These are phyloP conservation scores for Aleiodes leptofemur DNA, from an alignment of 2,888 invertebrate genomes.

Conservation along the genomic window DNA sequence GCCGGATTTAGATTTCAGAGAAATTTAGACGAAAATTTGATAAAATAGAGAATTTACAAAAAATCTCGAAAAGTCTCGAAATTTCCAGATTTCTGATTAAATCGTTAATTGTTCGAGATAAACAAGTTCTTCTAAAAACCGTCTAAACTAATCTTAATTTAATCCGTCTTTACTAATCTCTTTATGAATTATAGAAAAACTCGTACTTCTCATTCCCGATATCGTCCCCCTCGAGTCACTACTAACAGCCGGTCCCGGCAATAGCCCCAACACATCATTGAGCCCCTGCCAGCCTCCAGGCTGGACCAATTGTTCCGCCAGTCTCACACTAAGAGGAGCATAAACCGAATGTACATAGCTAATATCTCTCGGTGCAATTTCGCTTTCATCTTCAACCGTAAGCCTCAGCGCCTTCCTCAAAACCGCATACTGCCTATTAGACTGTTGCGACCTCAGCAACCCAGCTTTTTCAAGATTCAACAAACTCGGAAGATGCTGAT, in stretches of 20 bases:
- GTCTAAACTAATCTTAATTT: too few species aligned
- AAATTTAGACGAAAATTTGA: too few species aligned
- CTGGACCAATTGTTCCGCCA: conserved; percentile 88
- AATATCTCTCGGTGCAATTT: conserved; percentile 89
- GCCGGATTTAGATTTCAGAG: too few species aligned
- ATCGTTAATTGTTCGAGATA: too few species aligned
- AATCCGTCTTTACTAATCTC: too few species aligned
- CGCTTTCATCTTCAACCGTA: conserved; percentile 92
- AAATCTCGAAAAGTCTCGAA: too few species aligned
- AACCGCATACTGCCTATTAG: conserved; percentile 84
- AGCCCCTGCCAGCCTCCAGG: conserved; percentile 87
- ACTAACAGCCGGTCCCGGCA: conserved; percentile 85
- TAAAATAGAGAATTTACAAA: too few species aligned
- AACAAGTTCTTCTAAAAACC: too few species aligned
- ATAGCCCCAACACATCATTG: conserved; percentile 87
- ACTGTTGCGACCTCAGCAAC: conserved; percentile 85
- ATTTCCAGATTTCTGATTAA: too few species aligned
- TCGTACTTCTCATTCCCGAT: conserved; percentile 59
- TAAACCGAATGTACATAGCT: conserved; percentile 95
- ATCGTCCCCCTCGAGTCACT: conserved; percentile 55
- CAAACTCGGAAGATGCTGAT: conserved; percentile 87
- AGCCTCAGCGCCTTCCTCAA: conserved; percentile 88
- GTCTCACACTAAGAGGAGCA: conserved; percentile 92
- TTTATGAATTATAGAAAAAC: conserved; percentile 5
- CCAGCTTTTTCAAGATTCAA: conserved; percentile 93